Base-by-base conservation (phyloP, 2,797 vertebrate genomes). In the Danio choprae region DNA sequence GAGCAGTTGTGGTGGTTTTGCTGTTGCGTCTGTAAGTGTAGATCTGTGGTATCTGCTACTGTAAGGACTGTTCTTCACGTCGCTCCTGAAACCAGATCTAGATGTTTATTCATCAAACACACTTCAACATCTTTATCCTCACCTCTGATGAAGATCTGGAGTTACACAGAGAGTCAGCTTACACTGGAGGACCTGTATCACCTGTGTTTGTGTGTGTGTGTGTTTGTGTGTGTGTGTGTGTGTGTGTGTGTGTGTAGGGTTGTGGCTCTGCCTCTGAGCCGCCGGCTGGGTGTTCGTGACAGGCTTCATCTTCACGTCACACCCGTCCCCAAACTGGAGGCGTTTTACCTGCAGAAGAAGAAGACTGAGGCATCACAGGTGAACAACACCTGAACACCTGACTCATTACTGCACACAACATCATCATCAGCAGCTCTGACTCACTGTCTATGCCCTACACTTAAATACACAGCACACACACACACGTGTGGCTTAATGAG, bases 231-330 rank as follows among this genome's bases (percentile, higher is more conserved):
- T 72, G 18, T 29, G 0, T 18, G 29, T 8, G 15, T 36, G 15
- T 48, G 9, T 77, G 29, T 29, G 29, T 29, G 29, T 29, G 1
- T 29, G 29, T n/a, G 4, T 84, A 99, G 97, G 91, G 81, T 90
- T 15, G 18, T 98, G 2, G 95, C 91, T 1, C 51, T 95, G 70
- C 97, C 97, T 1, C 88, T 98, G 56, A 94, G 96, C 87, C 90
- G 51, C 83, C 82, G 58, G 84, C 83, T 98, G 85, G 95, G 95
- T 0, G 92, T 99, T 60, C 92, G 75, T 77, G 94, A 97, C 83
- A 87, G 79, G 89, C 83, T 88, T 60, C 85, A 82, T 82, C 86
- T 91, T 82, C 90, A 89, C 65, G 90, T 88, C 0, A 74, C 89
- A 8, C 83, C 86, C 8, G 86, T 92, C 62, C 91, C 92, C 0